Evolutionary conservation across 2,797 vertebrate genomes (phyloP), one percentile per base, ranked within the genome.

Genomic region (Gorsachius magnificus): DNA sequence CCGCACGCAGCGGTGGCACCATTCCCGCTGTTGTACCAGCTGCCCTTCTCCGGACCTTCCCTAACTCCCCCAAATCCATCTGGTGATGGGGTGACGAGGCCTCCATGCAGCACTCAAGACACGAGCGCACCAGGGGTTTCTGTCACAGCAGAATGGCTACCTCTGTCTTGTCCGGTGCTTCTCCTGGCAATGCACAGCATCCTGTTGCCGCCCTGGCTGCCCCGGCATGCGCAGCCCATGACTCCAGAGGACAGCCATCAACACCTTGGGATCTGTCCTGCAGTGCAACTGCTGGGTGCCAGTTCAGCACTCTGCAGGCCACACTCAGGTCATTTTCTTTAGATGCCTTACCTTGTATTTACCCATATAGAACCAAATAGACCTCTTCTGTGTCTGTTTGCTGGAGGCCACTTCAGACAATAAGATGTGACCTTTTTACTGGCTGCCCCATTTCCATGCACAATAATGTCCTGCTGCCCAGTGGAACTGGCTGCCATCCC

Each of bases 191-290:
- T 2, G 5, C 19, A 6, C 0, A 4, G 46, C 58, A 8, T 20
- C 21, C 26, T 14, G 10, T 31, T 36, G 17, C 54, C 45, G 38
- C 78, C 75, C 35, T 22, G 11, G 9, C 57, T 50, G 66, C 28
- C 50, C 28, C 10, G 24, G 21, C 13, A 3, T 1, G 4, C 1
- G 4, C 16, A 60, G 45, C 29, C 51, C 6, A 0, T 31, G 41
- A 29, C 50, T 75, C 43, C 60, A 38, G 63, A 24, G 13, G 16
- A 38, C 21, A 22, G 28, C 16, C 54, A 14, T 12, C 20, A 29
- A 7, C 26, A 51, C 25, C 29, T 3, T 11, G 41, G 19, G 38
- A 18, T 51, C 14, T 36, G 12, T 53, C 63, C 58, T 31, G 28
- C 35, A 15, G 17, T 14, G 28, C 53, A 35, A 1, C 77, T 38